Evolutionary conservation across 2,113 vertebrate species (phyloP).

Genomic region (Lonchura striata): DNA sequence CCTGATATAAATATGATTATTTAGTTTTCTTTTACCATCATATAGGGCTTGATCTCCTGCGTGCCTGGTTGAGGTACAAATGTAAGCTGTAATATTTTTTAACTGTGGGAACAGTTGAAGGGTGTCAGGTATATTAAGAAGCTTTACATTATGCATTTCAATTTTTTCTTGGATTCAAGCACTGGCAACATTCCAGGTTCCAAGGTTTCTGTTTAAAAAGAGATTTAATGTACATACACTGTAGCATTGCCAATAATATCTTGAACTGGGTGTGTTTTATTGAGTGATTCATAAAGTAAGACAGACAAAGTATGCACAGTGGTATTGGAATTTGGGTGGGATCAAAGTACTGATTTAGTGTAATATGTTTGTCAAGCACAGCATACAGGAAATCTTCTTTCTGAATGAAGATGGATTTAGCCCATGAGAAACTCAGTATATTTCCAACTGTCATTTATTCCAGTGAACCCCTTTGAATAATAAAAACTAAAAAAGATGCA

Average conservation of each 20-base stretch:
- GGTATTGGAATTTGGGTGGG: constrained; percentile 49
- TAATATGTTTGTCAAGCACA: not conserved
- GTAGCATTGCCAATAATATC: constrained; percentile 32
- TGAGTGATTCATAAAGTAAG: constrained; percentile 58
- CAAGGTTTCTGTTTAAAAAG: constrained; percentile 36
- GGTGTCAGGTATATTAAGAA: not conserved
- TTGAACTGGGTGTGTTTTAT: constrained; percentile 50
- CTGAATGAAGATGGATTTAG: constrained; percentile 15
- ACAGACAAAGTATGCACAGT: constrained; percentile 42
- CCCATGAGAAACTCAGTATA: not conserved
- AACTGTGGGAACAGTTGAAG: not conserved
- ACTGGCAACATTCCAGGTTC: constrained; percentile 1
- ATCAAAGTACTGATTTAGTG: constrained; percentile 34
- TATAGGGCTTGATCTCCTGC: not conserved
- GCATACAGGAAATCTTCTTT: constrained; percentile 26
- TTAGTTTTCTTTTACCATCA: not conserved
- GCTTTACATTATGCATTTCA: not conserved
- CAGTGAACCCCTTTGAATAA: not conserved
- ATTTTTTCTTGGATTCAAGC: not conserved
- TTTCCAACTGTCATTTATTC: constrained; percentile 32
- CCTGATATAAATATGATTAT: not conserved
- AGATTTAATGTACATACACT: not conserved
- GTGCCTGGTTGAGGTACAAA: not conserved
- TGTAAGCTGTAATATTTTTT: not conserved
- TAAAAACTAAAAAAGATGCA: not conserved